Percentiles rank a stretch among this genome's conserved stretches.
These are phyloP conservation scores for Psococerastis gibbosa DNA, from an alignment of 2,888 invertebrate species.

Conservation along the genomic window DNA sequence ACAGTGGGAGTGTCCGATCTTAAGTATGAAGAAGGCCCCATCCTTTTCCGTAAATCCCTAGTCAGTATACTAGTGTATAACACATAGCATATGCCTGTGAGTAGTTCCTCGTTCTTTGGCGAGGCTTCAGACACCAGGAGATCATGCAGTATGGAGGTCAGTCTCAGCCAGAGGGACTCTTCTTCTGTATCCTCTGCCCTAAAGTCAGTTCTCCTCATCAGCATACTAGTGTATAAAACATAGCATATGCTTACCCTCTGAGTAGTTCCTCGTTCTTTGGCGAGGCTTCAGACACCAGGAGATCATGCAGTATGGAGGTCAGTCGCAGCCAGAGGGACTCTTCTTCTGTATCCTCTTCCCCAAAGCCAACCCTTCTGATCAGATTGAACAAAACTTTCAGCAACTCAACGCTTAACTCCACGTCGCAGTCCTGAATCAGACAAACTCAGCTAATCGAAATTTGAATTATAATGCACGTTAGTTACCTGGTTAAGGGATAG, in stretches of 20 bases:
- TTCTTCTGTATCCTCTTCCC: slow-evolving; percentile 36
- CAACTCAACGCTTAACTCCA: slow-evolving; percentile 48
- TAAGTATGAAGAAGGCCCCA: too few relatives aligned
- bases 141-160: slow-evolving; percentile 51
- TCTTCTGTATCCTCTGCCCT: slow-evolving; percentile 36
- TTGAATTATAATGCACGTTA: too few relatives aligned
- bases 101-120: slow-evolving; percentile 44
- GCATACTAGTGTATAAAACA: too few relatives aligned
- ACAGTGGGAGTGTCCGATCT: too few relatives aligned
- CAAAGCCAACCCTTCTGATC: slow-evolving; percentile 23
- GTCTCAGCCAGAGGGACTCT: slow-evolving; percentile 46
- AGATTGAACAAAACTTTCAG: slow-evolving; percentile 64
- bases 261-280: slow-evolving; percentile 43
- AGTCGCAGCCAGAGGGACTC: slow-evolving; percentile 52
- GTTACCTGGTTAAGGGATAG: too few relatives aligned
- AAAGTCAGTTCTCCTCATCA: slow-evolving; percentile 21
- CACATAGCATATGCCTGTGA: too few relatives aligned
- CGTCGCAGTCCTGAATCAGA: slow-evolving; percentile 42
- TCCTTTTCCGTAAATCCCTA: too few relatives aligned
- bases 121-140: slow-evolving; percentile 40
- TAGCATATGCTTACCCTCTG: slow-evolving; percentile 35
- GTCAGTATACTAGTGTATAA: too few relatives aligned
- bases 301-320: slow-evolving; percentile 46
- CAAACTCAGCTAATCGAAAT: too few relatives aligned
- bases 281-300: slow-evolving; percentile 39